Conservation (phyloP, 2,888 invertebrate species). For the Nephrotoma flavescens region DNA sequence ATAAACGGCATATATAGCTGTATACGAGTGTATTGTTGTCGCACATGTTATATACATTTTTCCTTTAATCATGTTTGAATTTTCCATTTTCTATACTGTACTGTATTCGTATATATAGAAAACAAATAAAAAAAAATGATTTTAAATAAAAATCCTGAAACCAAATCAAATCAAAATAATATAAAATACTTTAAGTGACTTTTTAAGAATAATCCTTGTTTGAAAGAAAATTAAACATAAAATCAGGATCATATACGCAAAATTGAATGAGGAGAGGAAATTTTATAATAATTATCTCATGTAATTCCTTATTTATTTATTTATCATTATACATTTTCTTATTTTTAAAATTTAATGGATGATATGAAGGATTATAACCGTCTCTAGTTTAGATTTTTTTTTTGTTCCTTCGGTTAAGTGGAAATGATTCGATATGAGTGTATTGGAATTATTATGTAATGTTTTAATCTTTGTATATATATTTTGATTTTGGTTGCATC, state of each 20-base stretch:
- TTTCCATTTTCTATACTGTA: not conserved
- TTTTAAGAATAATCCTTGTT: constrained; percentile 4
- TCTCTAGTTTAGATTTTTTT: not conserved
- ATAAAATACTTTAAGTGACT: not conserved
- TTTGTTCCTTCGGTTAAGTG: not conserved
- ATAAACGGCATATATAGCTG: not conserved
- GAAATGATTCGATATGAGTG: not conserved
- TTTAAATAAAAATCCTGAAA: not conserved
- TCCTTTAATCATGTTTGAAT: not conserved
- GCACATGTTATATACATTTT: not conserved
- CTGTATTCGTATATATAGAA: not conserved
- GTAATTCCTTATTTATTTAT: constrained; percentile 1
- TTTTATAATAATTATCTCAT: constrained; percentile 1
- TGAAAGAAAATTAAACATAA: not conserved
- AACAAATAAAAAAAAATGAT: not conserved
- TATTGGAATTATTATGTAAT: not conserved
- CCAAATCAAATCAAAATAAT: not conserved
- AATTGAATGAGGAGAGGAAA: constrained; percentile 2
- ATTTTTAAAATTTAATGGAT: not conserved
- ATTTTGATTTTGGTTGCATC: not conserved
- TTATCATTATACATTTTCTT: not conserved
- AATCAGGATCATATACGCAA: constrained; percentile 4
- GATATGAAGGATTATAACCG: not conserved
- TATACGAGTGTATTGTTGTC: not conserved
- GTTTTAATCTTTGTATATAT: not conserved